These are phyloP conservation scores for Gasterosteus aculeatus DNA, from an alignment of 2,113 vertebrate species.

Conservation along the genomic window DNA sequence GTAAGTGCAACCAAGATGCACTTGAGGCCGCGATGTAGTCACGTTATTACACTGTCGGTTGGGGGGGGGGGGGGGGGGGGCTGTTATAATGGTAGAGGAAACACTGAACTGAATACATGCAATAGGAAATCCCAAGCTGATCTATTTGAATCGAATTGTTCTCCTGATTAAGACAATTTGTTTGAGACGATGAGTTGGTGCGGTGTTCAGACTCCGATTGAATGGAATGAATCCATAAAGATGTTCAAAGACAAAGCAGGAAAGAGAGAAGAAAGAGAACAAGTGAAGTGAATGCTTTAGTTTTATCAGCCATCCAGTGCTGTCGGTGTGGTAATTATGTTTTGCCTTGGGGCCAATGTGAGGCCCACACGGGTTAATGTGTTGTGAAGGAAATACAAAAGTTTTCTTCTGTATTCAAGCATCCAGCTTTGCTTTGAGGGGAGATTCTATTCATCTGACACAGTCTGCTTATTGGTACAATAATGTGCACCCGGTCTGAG, in stretches of 20 bases:
- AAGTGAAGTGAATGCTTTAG: conserved; percentile 43
- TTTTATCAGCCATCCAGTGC: conserved; percentile 55
- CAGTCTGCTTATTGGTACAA: conserved; percentile 27
- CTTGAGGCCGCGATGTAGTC: background rate
- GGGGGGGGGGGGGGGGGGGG: background rate
- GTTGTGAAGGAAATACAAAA: conserved; percentile 54
- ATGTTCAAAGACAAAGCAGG: conserved; percentile 17
- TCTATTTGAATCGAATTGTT: background rate
- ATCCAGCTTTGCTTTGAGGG: conserved; percentile 35
- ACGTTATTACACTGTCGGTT: background rate
- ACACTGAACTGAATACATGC: background rate
- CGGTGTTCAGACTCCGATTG: conserved; percentile 11
- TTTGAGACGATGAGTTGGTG: background rate
- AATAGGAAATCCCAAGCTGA: background rate
- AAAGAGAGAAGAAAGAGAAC: conserved; percentile 19
- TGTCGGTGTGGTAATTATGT: conserved; percentile 61
- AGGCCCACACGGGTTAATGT: conserved; percentile 62
- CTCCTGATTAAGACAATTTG: background rate
- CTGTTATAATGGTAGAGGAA: too few relatives aligned
- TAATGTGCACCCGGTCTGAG: conserved; percentile 25
- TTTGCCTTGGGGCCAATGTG: conserved; percentile 56
- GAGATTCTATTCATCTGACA: conserved; percentile 33
- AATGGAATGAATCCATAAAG: background rate
- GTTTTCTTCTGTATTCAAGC: conserved; percentile 33
- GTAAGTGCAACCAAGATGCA: too few relatives aligned